Evolutionary conservation across 2,113 vertebrate genomes (phyloP).

Genomic region (Chionomys nivalis): DNA sequence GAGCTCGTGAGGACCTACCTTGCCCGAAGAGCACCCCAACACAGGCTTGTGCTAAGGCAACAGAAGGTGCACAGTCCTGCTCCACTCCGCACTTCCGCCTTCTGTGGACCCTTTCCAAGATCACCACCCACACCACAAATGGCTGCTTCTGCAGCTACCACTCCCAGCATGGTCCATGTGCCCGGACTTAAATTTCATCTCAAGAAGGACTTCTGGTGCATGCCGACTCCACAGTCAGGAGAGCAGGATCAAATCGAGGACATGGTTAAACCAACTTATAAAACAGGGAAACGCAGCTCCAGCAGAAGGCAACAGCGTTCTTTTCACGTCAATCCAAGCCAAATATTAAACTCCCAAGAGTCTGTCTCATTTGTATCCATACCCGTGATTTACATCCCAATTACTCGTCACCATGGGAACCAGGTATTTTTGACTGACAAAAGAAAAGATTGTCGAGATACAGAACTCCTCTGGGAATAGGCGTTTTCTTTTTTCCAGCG

Average conservation of each 20-base stretch:
- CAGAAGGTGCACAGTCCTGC: too few relatives aligned
- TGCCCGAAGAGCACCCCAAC: neutral
- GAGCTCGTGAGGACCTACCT: rapidly evolving
- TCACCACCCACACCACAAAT: neutral
- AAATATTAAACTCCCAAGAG: neutral
- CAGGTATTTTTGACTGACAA: constrained; percentile 45
- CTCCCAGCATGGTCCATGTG: neutral
- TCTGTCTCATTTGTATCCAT: neutral
- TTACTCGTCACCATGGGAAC: constrained; percentile 54
- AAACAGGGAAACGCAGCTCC: neutral
- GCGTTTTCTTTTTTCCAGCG: too few relatives aligned
- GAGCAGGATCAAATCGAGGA: neutral
- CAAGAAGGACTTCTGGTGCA: neutral
- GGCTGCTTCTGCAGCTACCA: neutral
- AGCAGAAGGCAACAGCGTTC: neutral
- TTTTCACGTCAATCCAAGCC: neutral
- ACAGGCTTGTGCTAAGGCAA: neutral
- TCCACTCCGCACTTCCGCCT: rapidly evolving
- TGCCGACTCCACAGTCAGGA: neutral
- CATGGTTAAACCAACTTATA: neutral
- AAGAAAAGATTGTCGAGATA: constrained; percentile 18
- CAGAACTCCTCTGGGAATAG: neutral
- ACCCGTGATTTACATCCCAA: neutral
- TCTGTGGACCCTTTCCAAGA: neutral
- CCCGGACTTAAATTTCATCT: neutral